Percentiles rank a stretch among this genome's conserved stretches.
These are phyloP conservation scores for Ciconia stormi DNA, from an alignment of 2,113 vertebrate genomes.

Conservation along the genomic window DNA sequence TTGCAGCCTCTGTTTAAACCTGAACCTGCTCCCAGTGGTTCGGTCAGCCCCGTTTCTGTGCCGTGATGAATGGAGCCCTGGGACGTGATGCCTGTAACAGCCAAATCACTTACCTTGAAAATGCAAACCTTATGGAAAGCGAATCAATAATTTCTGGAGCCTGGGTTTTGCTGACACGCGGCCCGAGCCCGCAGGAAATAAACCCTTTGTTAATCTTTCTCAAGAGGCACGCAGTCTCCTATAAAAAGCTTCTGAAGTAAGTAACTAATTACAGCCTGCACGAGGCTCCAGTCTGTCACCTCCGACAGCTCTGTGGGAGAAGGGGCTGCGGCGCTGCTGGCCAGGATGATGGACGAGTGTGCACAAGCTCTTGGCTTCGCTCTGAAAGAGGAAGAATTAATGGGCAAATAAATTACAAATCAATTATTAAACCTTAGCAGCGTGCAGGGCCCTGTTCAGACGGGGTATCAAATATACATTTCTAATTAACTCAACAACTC, in stretches of 20 bases:
- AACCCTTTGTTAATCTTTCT: slow-evolving; percentile 63
- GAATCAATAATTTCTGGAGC: slow-evolving; percentile 58
- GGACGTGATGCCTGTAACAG: neutral
- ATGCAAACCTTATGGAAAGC: slow-evolving; percentile 55
- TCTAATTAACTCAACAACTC: slow-evolving; percentile 56
- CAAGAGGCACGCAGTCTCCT: slow-evolving; percentile 14
- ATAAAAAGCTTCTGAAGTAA: slow-evolving; percentile 24
- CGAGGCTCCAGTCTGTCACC: slow-evolving; percentile 52
- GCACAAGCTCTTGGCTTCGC: neutral
- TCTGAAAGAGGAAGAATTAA: slow-evolving; percentile 52
- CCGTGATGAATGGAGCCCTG: slow-evolving; percentile 17
- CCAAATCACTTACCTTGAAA: slow-evolving; percentile 41
- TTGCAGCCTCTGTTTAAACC: neutral
- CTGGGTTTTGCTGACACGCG: neutral
- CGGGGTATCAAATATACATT: slow-evolving; percentile 51
- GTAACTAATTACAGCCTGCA: slow-evolving; percentile 53
- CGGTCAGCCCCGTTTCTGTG: neutral
- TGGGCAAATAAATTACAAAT: slow-evolving; percentile 71
- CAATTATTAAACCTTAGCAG: slow-evolving; percentile 60
- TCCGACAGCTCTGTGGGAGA: slow-evolving; percentile 44
- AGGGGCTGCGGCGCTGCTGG: neutral
- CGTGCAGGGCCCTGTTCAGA: neutral
- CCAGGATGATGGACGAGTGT: slow-evolving; percentile 32
- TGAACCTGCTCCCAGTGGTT: neutral
- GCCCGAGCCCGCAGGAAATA: neutral